A percentile compares a stretch with the other conserved stretches of the same genome.
Evolutionary conservation across 2,797 vertebrate genomes (phyloP).

Genomic region (Trachops cirrhosus): DNA sequence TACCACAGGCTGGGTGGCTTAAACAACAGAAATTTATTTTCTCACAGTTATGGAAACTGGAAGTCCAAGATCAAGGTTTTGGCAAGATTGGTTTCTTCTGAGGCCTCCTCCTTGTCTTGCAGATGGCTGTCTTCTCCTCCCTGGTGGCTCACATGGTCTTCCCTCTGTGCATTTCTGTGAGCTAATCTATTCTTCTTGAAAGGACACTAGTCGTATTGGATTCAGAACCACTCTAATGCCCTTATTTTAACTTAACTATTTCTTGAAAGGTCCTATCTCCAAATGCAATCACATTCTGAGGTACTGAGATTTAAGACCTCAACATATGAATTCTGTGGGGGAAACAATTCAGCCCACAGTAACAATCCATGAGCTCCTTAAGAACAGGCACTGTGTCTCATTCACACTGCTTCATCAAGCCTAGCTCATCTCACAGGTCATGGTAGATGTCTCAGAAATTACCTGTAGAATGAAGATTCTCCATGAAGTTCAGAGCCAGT

Average conservation of each 20-base stretch:
- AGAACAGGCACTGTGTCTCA: neutral
- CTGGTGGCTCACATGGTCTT: neutral
- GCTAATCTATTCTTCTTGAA: neutral
- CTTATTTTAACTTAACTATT: neutral
- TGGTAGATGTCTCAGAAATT: neutral
- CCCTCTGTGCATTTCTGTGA: neutral
- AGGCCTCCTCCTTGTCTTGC: neutral
- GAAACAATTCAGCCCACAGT: neutral
- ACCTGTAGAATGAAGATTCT: neutral
- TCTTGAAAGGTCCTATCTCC: neutral
- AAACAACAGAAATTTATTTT: neutral
- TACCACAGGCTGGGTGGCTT: neutral
- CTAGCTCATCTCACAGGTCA: neutral
- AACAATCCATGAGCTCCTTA: neutral
- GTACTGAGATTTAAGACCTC: neutral
- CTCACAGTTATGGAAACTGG: neutral
- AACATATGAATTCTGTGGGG: neutral
- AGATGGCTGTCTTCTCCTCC: neutral
- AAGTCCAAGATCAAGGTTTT: neutral
- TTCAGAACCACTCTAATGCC: neutral
- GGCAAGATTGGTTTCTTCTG: neutral
- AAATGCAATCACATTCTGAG: neutral
- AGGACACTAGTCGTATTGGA: neutral
- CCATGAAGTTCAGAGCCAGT: neutral
- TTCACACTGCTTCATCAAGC: neutral